Evolutionary conservation across 2,888 invertebrate species (phyloP).

Genomic region (Xestia xanthographa): DNA sequence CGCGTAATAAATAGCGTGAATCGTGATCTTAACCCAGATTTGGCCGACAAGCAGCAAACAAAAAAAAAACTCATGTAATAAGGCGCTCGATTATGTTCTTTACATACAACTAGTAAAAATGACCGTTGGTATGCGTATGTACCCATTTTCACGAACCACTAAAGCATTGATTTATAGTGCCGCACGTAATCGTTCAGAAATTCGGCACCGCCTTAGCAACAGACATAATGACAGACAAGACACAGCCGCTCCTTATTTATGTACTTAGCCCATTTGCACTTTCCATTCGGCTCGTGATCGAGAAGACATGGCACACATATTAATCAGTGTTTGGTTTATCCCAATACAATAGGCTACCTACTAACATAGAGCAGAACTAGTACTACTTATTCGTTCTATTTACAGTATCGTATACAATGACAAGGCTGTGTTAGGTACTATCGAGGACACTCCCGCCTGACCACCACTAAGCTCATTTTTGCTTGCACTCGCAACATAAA

Average conservation of each 20-base stretch:
- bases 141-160: slow-evolving; percentile 38
- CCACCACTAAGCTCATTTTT: too few relatives aligned
- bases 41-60: slow-evolving; percentile 63
- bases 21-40: slow-evolving; percentile 80
- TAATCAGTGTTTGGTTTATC: slow-evolving; percentile 71
- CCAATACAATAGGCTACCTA: slow-evolving; percentile 64
- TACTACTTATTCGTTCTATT: slow-evolving; percentile 53
- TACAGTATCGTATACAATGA: slow-evolving; percentile 50
- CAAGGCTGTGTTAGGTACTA: slow-evolving; percentile 55
- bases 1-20: slow-evolving; percentile 71
- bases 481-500: too few relatives aligned
- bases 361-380: slow-evolving; percentile 54
- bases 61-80: slow-evolving; percentile 47
- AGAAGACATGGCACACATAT: slow-evolving; percentile 70
- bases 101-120: slow-evolving; percentile 23
- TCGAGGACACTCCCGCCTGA: too few relatives aligned
- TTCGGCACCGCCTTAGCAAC: slow-evolving; percentile 70
- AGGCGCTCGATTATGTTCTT: slow-evolving; percentile 1
- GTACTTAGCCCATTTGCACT: slow-evolving; percentile 70
- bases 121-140: slow-evolving; percentile 24
- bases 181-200: slow-evolving; percentile 60
- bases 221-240: slow-evolving; percentile 62
- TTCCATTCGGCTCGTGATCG: slow-evolving; percentile 72
- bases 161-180: slow-evolving; percentile 55
- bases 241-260: slow-evolving; percentile 67